Evolutionary conservation across 1,140 invertebrate genomes (phyloP).

Genomic region (Trichoplusia ni): DNA sequence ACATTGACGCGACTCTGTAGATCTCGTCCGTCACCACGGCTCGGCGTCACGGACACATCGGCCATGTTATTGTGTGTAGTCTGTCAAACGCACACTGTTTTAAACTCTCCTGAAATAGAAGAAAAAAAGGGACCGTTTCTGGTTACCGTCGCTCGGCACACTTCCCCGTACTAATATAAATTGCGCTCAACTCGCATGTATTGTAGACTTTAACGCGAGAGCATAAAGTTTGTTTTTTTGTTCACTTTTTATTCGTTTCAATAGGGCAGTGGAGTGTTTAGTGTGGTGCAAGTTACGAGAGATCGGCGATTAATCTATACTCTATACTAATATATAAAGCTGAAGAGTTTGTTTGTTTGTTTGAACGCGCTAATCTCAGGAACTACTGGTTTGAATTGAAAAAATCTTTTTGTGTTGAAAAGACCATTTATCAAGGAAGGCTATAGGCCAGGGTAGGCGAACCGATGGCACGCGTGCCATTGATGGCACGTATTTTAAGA

Average conservation of each 20-base stretch:
- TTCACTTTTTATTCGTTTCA: conserved; percentile 8
- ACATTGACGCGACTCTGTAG: no score
- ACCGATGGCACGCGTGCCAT: no score
- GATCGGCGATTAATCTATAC: background rate
- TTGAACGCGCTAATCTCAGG: no score
- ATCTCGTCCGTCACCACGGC: no score
- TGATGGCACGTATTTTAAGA: no score
- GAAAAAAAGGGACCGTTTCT: conserved; percentile 36
- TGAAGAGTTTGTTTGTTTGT: no score
- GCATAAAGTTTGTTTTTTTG: background rate
- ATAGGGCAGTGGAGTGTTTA: background rate
- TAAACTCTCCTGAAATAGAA: conserved; percentile 2
- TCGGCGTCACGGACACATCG: no score
- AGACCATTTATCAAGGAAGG: no score
- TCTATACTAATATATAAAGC: background rate
- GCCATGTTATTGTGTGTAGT: background rate
- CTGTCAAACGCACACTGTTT: background rate
- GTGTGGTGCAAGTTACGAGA: conserved; percentile 1
- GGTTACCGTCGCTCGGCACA: conserved; percentile 29
- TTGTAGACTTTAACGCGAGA: conserved; percentile 1
- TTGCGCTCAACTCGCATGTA: conserved; percentile 19
- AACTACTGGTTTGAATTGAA: no score
- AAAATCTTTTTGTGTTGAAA: no score
- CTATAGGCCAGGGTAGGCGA: no score
- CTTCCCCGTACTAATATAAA: conserved; percentile 35